Evolutionary conservation across 2,797 vertebrate species (phyloP).

Genomic region (Cynodonichthys magdalenae): DNA sequence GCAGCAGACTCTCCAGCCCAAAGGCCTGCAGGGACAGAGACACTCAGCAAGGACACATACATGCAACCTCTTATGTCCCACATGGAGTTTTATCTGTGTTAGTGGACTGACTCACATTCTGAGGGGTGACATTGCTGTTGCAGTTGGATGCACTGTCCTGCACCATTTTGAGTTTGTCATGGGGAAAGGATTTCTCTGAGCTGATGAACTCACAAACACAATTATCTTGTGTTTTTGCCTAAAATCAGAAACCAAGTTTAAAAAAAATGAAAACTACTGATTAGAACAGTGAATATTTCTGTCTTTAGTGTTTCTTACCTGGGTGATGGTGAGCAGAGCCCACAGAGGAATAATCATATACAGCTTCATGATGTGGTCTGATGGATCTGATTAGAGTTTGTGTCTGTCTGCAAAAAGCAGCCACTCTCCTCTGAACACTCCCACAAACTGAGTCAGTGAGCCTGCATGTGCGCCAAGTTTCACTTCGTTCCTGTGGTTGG

Average conservation of each 20-base stretch:
- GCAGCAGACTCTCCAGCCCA: conserved; percentile 57
- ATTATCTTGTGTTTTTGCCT: conserved; percentile 13
- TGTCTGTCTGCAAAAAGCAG: background rate
- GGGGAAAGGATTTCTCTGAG: conserved; percentile 63
- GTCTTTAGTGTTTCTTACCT: conserved; percentile 48
- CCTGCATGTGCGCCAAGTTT: conserved; percentile 1
- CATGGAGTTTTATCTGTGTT: rapidly evolving
- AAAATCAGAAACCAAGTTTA: conserved; percentile 3
- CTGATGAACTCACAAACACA: conserved; percentile 72
- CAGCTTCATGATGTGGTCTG: conserved; percentile 49
- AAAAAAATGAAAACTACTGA: background rate
- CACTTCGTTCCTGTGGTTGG: conserved; percentile 35
- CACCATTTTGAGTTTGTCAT: conserved; percentile 45
- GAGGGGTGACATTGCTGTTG: conserved; percentile 37
- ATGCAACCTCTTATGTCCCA: no score
- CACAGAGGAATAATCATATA: conserved; percentile 27
- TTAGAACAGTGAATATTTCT: background rate
- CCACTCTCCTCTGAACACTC: conserved; percentile 9
- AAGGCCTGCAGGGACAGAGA: conserved; percentile 42
- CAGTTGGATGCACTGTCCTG: conserved; percentile 48
- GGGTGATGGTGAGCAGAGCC: conserved; percentile 43
- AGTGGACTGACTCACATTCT: conserved; percentile 53
- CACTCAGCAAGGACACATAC: background rate
- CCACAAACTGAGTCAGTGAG: background rate
- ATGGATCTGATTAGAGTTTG: background rate